phyloP scores from a whole-genome alignment of 2,888 invertebrate genomes.

The Elaeidobius kamerunicus region DNA sequence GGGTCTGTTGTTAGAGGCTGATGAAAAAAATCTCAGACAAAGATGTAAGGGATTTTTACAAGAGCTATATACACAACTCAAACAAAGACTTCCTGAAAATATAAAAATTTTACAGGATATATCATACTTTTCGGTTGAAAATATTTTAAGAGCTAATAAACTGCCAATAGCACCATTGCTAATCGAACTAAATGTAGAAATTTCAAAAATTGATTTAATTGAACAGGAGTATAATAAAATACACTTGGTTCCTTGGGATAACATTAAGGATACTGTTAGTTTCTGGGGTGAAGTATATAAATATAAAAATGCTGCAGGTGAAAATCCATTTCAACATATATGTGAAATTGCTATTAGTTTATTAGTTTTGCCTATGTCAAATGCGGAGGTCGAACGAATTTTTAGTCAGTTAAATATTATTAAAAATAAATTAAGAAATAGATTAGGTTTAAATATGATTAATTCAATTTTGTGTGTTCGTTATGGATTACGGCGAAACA shows the following conservation, averaged over 20 bases:
- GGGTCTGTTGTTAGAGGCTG: not conserved
- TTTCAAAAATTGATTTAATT: not conserved
- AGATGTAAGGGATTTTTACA: not conserved
- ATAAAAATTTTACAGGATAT: slow-evolving; percentile 1
- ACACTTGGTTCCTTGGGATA: not conserved
- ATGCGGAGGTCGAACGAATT: not conserved
- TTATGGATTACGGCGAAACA: not conserved
- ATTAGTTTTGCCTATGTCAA: not conserved
- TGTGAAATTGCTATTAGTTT: not conserved
- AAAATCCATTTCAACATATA: not conserved
- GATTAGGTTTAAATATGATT: not conserved
- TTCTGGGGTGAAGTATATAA: not conserved
- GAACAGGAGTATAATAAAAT: not conserved
- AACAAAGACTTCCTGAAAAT: not conserved
- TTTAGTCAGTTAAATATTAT: not conserved
- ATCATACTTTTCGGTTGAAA: not conserved
- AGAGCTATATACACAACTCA: slow-evolving; percentile 1
- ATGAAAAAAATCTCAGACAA: not conserved
- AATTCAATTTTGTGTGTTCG: not conserved
- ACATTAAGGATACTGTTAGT: not conserved
- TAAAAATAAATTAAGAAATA: not conserved
- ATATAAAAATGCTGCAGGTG: not conserved
- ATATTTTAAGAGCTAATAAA: not conserved
- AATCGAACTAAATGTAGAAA: not conserved
- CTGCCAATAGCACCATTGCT: not conserved